A percentile compares a stretch with the other conserved stretches of the same genome.
Evolutionary conservation across 2,113 vertebrate genomes (phyloP).

Genomic region (Hemiscyllium ocellatum): DNA sequence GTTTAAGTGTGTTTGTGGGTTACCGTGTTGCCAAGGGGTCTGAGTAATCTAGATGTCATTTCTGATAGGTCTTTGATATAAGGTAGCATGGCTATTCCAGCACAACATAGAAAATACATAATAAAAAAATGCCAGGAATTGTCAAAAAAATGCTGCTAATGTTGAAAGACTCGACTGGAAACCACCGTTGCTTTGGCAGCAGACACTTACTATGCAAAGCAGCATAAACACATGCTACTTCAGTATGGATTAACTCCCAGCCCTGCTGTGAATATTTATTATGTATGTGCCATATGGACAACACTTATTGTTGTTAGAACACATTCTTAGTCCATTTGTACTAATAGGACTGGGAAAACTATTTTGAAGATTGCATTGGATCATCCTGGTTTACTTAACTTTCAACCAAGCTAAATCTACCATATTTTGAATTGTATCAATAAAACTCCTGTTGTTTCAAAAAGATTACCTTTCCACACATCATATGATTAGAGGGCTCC

Average conservation of each 20-base stretch:
- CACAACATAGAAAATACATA: background rate
- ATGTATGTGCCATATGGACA: conserved; percentile 33
- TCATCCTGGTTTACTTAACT: background rate
- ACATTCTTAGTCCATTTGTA: background rate
- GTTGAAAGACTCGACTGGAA: conserved; percentile 35
- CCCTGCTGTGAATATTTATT: conserved; percentile 35
- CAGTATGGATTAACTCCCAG: conserved; percentile 21
- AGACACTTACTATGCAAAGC: conserved; percentile 33
- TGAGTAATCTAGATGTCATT: no score
- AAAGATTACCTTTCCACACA: background rate
- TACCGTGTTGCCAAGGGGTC: no score
- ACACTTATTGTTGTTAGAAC: background rate
- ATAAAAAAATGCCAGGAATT: conserved; percentile 1
- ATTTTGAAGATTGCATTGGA: background rate
- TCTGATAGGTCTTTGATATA: no score
- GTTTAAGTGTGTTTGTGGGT: no score
- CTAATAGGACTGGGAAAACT: background rate
- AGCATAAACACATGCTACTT: conserved; percentile 32
- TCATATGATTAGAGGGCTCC: background rate
- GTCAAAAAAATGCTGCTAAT: background rate
- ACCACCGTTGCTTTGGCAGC: conserved; percentile 30
- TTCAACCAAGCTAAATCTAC: background rate
- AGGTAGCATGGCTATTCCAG: background rate
- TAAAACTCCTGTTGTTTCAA: background rate
- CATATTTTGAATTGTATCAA: background rate